Evolutionary conservation across 1,140 invertebrate species (phyloP).

Genomic region (honey bee (Apis mellifera)): Amel_HAv3.1 CM009945.2:2362501-2363000

Average conservation of each 20-base stretch:
- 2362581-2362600: constrained; percentile 29
- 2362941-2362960: too few species aligned
- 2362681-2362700: neutral
- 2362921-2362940: too few species aligned
- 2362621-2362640: constrained; percentile 19
- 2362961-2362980: too few species aligned
- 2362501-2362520: constrained; percentile 13
- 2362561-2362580: neutral
- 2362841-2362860: neutral
- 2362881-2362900: too few species aligned
- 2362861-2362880: neutral
- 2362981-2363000: too few species aligned
- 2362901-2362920: too few species aligned
- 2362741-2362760: neutral
- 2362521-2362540: constrained; percentile 1
- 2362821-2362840: neutral
- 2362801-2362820: neutral
- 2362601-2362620: constrained; percentile 1
- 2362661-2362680: neutral
- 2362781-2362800: neutral
- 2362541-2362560: neutral
- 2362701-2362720: too few species aligned
- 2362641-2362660: constrained; percentile 35
- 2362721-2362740: constrained; percentile 19
- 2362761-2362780: neutral